Percentiles rank a stretch among this genome's conserved stretches.
phyloP scores from a whole-genome alignment of 2,888 invertebrate species.

The Tridacna crocea region DNA sequence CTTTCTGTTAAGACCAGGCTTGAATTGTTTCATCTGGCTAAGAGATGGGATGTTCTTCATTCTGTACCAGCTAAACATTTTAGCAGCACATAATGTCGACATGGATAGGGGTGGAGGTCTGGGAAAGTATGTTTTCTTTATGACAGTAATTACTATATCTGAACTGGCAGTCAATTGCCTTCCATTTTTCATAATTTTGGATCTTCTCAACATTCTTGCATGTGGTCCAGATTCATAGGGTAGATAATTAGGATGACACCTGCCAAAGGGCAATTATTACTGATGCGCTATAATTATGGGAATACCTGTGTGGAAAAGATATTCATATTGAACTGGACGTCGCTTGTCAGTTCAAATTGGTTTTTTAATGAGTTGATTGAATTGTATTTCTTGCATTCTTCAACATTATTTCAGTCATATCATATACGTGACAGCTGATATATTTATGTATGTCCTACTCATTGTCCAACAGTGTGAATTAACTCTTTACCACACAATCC shows the following conservation, averaged over 20 bases:
- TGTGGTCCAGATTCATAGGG: constrained; percentile 25
- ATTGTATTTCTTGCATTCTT: too few relatives aligned
- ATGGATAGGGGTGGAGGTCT: neutral
- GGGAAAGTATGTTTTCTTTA: constrained; percentile 10
- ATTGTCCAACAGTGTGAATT: too few relatives aligned
- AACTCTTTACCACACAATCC: too few relatives aligned
- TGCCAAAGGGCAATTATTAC: constrained; percentile 23
- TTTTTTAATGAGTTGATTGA: too few relatives aligned
- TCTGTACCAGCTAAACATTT: constrained; percentile 9
- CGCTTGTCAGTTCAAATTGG: too few relatives aligned
- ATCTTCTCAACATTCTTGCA: constrained; percentile 27
- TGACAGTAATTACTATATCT: constrained; percentile 8
- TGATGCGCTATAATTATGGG: neutral
- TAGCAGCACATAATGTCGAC: constrained; percentile 15
- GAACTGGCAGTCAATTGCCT: constrained; percentile 10
- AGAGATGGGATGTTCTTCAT: neutral
- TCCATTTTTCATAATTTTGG: neutral
- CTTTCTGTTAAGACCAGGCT: too few relatives aligned
- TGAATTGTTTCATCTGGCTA: neutral
- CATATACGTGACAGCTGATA: too few relatives aligned
- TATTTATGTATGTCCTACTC: too few relatives aligned
- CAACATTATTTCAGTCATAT: too few relatives aligned
- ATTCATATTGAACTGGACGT: too few relatives aligned
- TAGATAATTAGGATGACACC: constrained; percentile 30
- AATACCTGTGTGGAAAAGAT: neutral